phyloP scores from a whole-genome alignment of 2,888 invertebrate species.

The Eumacrocentrus americanus region DNA sequence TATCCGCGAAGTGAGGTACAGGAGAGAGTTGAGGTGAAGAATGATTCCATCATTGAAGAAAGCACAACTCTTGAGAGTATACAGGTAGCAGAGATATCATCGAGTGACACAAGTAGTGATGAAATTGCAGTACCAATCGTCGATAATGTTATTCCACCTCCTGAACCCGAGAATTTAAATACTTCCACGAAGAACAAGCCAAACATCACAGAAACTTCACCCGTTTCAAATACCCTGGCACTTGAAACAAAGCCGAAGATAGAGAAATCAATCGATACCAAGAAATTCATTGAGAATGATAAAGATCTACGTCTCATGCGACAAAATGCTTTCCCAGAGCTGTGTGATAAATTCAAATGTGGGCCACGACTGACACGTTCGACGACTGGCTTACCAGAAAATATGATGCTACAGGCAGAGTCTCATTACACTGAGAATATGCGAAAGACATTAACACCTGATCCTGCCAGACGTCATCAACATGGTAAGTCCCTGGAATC shows the following conservation, averaged over 20 bases:
- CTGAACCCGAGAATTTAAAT: neutral
- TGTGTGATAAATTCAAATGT: constrained; percentile 38
- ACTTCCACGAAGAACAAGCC: no score
- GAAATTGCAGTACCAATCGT: constrained; percentile 6
- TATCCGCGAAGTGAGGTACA: neutral
- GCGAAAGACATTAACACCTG: neutral
- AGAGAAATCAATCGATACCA: neutral
- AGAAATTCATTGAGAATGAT: neutral
- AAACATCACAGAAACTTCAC: no score
- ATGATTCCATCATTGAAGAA: neutral
- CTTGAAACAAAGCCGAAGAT: neutral
- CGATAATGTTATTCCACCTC: neutral
- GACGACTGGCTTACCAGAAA: neutral
- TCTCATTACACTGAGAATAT: neutral
- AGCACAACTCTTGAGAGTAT: constrained; percentile 40
- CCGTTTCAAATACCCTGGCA: neutral
- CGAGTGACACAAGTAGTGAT: constrained; percentile 40
- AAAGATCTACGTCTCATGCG: constrained; percentile 16
- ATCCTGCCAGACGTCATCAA: neutral
- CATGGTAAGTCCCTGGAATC: neutral
- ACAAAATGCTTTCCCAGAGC: constrained; percentile 39
- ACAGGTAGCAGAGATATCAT: constrained; percentile 54
- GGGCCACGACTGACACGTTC: constrained; percentile 24
- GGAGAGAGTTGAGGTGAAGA: neutral
- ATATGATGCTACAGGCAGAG: neutral